Percentiles rank a stretch among this genome's conserved stretches.
Evolutionary conservation across 2,888 invertebrate genomes (phyloP).

Genomic region (Epistrophe eligans): DNA sequence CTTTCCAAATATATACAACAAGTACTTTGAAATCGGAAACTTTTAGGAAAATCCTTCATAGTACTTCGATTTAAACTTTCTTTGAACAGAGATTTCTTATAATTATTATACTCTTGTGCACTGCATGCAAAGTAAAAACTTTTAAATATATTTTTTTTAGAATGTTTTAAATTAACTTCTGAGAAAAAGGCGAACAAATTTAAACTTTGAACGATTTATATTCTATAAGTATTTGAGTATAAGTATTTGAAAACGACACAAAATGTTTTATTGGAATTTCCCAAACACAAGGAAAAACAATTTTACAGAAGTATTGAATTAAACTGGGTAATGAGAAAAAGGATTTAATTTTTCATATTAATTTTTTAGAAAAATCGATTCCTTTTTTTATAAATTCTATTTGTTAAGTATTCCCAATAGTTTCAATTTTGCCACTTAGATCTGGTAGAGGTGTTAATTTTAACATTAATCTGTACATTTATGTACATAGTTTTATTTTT

Average conservation of each 20-base stretch:
- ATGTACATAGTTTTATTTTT: too few species aligned
- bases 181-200: background rate
- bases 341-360: too few species aligned
- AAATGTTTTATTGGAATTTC: background rate
- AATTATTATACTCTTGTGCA: background rate
- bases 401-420: too few species aligned
- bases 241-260: background rate
- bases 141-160: background rate
- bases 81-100: background rate
- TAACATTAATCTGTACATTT: too few species aligned
- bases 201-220: constrained; percentile 4
- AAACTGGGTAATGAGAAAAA: too few species aligned
- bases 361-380: too few species aligned
- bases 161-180: constrained; percentile 6
- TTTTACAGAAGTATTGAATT: background rate
- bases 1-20: constrained; percentile 12
- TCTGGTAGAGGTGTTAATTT: too few species aligned
- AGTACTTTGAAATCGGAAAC: background rate
- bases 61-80: constrained; percentile 22
- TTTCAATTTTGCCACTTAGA: too few species aligned
- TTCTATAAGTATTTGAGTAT: constrained; percentile 7
- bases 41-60: background rate
- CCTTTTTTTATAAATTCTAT: too few species aligned
- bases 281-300: too few species aligned
- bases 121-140: constrained; percentile 7